These are phyloP conservation scores for Characodon lateralis DNA, from an alignment of 2,797 vertebrate genomes.

Conservation along the genomic window DNA sequence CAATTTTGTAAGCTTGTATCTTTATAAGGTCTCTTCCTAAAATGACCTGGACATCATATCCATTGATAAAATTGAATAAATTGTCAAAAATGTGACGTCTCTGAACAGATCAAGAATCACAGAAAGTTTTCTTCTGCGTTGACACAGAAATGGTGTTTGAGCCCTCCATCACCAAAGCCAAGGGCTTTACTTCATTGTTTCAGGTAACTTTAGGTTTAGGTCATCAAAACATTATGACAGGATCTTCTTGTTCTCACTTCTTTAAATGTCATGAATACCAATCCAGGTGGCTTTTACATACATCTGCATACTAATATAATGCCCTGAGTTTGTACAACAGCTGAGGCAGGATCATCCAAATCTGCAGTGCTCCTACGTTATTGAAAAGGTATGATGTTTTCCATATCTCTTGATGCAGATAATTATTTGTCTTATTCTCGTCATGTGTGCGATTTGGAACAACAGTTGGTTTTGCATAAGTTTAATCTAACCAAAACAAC, in stretches of 20 bases:
- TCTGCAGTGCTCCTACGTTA: not conserved
- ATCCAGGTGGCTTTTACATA: not conserved
- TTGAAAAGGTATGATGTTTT: not conserved
- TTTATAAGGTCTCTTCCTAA: not conserved
- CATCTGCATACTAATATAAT: not conserved
- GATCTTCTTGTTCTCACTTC: not conserved
- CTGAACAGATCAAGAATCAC: not conserved
- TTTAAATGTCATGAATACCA: not conserved
- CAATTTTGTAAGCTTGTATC: not conserved
- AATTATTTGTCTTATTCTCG: not conserved
- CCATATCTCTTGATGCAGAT: not conserved
- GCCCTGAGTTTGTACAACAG: not conserved
- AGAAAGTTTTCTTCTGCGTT: not conserved
- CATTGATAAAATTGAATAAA: not conserved
- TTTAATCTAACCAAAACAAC: not conserved
- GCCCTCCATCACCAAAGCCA: not conserved
- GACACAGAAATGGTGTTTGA: not conserved
- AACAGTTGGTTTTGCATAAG: not conserved
- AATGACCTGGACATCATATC: not conserved
- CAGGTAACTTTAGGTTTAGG: too few species aligned
- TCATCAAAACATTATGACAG: not conserved
- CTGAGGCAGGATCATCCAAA: not conserved
- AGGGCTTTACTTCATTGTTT: too few species aligned
- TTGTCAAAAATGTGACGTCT: not conserved
- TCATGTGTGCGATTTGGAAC: not conserved